These are phyloP conservation scores for Corythornis leucogaster DNA, from an alignment of 2,797 vertebrate species.

Conservation along the genomic window DNA sequence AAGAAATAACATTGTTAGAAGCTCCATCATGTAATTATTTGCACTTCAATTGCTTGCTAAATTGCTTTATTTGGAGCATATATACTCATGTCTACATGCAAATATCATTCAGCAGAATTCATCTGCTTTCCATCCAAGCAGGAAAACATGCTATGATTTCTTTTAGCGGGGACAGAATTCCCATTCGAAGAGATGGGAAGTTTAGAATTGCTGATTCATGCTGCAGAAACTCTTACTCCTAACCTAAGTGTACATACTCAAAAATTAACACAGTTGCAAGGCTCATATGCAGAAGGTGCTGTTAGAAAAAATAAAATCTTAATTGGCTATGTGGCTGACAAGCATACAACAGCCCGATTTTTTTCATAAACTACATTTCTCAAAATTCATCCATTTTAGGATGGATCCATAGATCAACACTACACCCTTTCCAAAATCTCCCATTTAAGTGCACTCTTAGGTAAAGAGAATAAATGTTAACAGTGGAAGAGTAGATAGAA, in stretches of 20 bases:
- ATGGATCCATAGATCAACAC: not conserved
- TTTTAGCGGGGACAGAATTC: not conserved
- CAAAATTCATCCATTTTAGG: not conserved
- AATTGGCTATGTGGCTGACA: not conserved
- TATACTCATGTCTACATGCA: not conserved
- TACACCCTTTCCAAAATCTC: not conserved
- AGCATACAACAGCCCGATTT: not conserved
- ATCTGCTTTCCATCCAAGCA: not conserved
- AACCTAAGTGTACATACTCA: not conserved
- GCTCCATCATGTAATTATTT: not conserved
- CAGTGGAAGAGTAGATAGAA: not conserved
- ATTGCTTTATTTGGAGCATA: not conserved
- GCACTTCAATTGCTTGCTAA: not conserved
- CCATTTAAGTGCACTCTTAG: not conserved
- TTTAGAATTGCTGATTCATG: constrained; percentile 5
- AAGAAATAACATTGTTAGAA: not conserved
- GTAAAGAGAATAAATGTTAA: not conserved
- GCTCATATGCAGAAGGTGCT: not conserved
- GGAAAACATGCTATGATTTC: not conserved
- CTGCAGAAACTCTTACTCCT: not conserved
- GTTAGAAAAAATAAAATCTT: not conserved
- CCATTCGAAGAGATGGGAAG: not conserved
- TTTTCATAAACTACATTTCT: not conserved
- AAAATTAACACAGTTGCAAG: not conserved
- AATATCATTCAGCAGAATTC: not conserved